Evolutionary conservation across 2,888 invertebrate genomes (phyloP), one percentile per base, ranked within the genome.

Genomic region (Norana najaformis): DNA sequence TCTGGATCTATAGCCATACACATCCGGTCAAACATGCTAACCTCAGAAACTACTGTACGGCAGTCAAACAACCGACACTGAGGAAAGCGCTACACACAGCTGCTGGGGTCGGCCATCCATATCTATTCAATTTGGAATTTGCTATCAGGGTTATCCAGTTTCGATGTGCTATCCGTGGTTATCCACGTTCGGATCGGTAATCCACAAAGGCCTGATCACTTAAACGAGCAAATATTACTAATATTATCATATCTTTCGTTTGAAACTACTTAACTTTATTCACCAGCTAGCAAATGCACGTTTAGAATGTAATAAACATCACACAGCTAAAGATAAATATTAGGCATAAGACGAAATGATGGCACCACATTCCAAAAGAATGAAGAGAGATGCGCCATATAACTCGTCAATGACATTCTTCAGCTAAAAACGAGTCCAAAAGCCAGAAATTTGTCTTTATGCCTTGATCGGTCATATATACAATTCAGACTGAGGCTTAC

Each of bases 371-470:
- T 69, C 69, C 69, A 69, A 69, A 69, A n/a, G 18, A n/a, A 69
- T 69, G 69, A 69, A 69, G 69, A 69, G 30, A 69, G 69, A 69
- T 69, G 69, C 69, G 69, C 69, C 69, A 69, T 69, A 69, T 69
- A n/a, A n/a, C 69, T 69, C 69, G 69, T 69, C 69, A 69, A 69
- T 69, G 69, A 69, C 69, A 69, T 69, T 69, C 69, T 69, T 69
- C 69, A 69, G 69, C 69, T 69, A 5, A 69, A 69, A 69, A 69
- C 69, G 11, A 69, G 69, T n/a, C 69, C 30, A 69, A 69, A 69
- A 30, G 11, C n/a, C 69, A n/a, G 30, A 69, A 30, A 69, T 69
- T 69, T 69, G 30, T n/a, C n/a, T 69, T 69, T 30, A 69, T n/a
- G 16, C 69, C 30, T n/a, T 30, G 69, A n/a, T 69, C 69, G n/a